These are phyloP conservation scores for Mycteria americana DNA, from an alignment of 2,797 vertebrate genomes.

Conservation along the genomic window DNA sequence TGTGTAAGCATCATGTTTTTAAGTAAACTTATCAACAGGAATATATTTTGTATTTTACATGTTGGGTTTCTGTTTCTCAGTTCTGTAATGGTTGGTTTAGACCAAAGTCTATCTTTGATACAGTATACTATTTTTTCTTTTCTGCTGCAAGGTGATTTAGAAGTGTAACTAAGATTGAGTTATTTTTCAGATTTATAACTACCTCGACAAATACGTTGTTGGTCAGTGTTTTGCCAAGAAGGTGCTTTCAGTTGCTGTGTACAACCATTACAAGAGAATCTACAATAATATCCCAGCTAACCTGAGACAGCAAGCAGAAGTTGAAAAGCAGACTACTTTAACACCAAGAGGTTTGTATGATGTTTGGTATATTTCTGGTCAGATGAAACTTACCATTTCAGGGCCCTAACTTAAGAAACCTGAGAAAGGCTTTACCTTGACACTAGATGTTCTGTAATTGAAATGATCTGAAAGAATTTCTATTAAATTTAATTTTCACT, in stretches of 20 bases:
- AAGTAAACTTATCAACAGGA: not conserved
- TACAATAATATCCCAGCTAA: constrained; percentile 96
- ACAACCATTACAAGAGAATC: constrained; percentile 99
- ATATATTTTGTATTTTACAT: not conserved
- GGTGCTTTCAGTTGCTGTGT: constrained; percentile 96
- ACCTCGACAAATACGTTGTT: constrained; percentile 97
- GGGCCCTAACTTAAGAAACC: not conserved
- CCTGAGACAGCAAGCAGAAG: constrained; percentile 88
- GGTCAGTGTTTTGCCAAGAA: constrained; percentile 98
- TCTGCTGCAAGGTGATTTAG: not conserved
- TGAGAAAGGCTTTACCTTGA: not conserved
- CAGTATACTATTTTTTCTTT: not conserved
- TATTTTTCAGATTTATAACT: constrained; percentile 90
- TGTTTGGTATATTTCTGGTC: not conserved
- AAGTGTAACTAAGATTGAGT: not conserved
- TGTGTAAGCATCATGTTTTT: accelerated
- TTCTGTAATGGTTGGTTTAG: not conserved
- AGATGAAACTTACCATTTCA: not conserved
- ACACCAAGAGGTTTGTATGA: constrained; percentile 90
- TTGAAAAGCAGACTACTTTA: constrained; percentile 91
- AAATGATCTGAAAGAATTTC: not conserved
- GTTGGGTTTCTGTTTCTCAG: not conserved
- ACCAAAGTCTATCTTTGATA: not conserved
- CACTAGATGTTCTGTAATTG: not conserved
- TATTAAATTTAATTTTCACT: not conserved